phyloP scores from a whole-genome alignment of 2,888 invertebrate genomes.

The Alloplasta piceator region DNA sequence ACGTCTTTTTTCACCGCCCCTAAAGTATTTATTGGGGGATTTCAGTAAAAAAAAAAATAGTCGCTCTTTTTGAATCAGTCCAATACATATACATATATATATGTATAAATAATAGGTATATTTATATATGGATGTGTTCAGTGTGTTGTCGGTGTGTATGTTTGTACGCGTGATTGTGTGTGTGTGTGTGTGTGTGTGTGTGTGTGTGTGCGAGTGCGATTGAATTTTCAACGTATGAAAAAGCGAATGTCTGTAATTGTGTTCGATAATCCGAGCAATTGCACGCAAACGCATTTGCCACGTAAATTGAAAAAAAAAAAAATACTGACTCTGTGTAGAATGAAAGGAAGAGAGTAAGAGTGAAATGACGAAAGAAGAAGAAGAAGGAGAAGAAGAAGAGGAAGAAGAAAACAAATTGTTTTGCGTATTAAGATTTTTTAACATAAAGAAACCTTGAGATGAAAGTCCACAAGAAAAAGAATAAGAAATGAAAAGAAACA shows the following conservation, averaged over 20 bases:
- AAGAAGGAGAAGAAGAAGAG: constrained; percentile 52
- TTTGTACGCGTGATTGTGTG: constrained; percentile 66
- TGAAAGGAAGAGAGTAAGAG: constrained; percentile 53
- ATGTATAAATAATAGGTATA: constrained; percentile 39
- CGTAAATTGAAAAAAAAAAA: constrained; percentile 76
- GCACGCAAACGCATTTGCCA: constrained; percentile 73
- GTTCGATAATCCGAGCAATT: constrained; percentile 62
- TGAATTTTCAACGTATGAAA: constrained; percentile 66
- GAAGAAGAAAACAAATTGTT: constrained; percentile 75
- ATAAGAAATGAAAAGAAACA: constrained; percentile 45
- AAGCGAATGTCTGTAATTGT: constrained; percentile 71
- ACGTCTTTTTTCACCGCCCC: no score
- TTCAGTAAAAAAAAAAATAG: no score
- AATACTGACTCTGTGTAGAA: constrained; percentile 78
- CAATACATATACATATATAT: no score
- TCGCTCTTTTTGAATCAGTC: no score
- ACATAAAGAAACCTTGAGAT: constrained; percentile 77
- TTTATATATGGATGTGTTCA: constrained; percentile 43
- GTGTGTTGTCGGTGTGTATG: constrained; percentile 60
- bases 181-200: constrained; percentile 57
- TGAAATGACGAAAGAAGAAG: constrained; percentile 14
- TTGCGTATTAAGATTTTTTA: constrained; percentile 81
- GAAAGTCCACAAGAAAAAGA: constrained; percentile 79
- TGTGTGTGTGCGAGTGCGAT: constrained; percentile 61
- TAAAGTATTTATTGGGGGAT: no score